Conservation (phyloP, 1,140 invertebrate species). For the Zaprionus gabonicus region DNA sequence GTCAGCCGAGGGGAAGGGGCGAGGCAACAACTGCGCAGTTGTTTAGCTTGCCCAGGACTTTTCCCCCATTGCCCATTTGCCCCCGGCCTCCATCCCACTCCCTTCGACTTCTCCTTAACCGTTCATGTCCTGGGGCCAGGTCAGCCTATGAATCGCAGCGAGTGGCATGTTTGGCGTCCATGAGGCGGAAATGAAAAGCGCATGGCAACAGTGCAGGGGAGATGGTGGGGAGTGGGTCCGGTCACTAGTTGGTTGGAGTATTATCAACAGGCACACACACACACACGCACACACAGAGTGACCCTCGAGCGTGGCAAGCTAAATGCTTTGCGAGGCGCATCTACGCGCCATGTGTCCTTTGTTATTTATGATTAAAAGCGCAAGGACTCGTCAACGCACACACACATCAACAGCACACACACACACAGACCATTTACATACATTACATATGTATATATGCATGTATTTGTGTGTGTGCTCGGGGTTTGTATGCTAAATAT, state of each 20-base stretch:
- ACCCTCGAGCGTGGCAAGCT: constrained; percentile 52
- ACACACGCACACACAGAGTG: constrained; percentile 1
- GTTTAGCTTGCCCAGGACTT: constrained; percentile 47
- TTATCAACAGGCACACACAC: constrained; percentile 72
- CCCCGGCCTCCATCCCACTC: not conserved
- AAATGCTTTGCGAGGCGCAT: constrained; percentile 63
- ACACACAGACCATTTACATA: constrained; percentile 9
- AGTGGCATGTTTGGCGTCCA: constrained; percentile 78
- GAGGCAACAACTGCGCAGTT: constrained; percentile 71
- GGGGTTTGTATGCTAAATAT: constrained; percentile 77
- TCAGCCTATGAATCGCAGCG: constrained; percentile 72
- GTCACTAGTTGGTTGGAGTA: constrained; percentile 59
- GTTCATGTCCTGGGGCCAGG: constrained; percentile 59
- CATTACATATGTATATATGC: constrained; percentile 37
- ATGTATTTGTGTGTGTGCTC: constrained; percentile 47
- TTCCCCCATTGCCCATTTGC: not conserved
- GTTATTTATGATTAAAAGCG: constrained; percentile 82
- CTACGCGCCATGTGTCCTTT: constrained; percentile 76
- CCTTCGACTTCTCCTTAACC: not conserved
- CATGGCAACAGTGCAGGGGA: constrained; percentile 49
- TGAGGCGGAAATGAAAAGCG: constrained; percentile 79
- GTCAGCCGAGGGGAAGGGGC: not conserved
- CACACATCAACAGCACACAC: constrained; percentile 4
- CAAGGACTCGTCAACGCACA: constrained; percentile 68
- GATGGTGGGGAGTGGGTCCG: constrained; percentile 6